Conservation (phyloP, 2,797 vertebrate species). For the Hippocampus kuda region DNA sequence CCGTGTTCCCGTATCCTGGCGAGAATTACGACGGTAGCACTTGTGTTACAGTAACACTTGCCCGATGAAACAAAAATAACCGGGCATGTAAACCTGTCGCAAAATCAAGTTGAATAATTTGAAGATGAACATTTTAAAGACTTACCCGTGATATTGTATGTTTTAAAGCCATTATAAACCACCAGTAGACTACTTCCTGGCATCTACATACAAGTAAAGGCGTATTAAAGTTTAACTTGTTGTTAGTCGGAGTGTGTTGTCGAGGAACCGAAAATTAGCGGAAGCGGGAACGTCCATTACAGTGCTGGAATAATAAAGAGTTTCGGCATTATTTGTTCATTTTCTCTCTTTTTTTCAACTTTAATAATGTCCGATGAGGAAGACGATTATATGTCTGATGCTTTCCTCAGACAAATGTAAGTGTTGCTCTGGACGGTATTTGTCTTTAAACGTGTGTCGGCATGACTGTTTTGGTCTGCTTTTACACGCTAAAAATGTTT, state of each 20-base stretch:
- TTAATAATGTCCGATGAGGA: constrained; percentile 66
- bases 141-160: not conserved
- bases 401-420: constrained; percentile 72
- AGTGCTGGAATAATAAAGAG: not conserved
- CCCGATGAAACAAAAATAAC: constrained; percentile 40
- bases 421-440: constrained; percentile 8
- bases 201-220: not conserved
- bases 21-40: constrained; percentile 50
- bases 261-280: constrained; percentile 35
- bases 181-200: not conserved
- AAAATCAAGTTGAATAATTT: not conserved
- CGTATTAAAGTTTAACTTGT: not conserved
- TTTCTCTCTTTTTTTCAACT: not conserved
- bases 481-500: not conserved
- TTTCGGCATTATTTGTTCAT: not conserved
- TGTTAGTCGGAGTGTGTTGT: constrained; percentile 25
- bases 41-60: constrained; percentile 34
- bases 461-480: not conserved
- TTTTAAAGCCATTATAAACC: not conserved
- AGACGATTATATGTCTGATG: constrained; percentile 94
- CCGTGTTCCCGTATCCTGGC: constrained; percentile 34
- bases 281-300: not conserved
- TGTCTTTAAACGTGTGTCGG: not conserved
- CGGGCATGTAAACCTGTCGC: fast-evolving
- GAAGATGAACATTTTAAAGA: not conserved